These are phyloP conservation scores for Argyresthia albistria DNA, from an alignment of 2,888 invertebrate species.

Conservation along the genomic window DNA sequence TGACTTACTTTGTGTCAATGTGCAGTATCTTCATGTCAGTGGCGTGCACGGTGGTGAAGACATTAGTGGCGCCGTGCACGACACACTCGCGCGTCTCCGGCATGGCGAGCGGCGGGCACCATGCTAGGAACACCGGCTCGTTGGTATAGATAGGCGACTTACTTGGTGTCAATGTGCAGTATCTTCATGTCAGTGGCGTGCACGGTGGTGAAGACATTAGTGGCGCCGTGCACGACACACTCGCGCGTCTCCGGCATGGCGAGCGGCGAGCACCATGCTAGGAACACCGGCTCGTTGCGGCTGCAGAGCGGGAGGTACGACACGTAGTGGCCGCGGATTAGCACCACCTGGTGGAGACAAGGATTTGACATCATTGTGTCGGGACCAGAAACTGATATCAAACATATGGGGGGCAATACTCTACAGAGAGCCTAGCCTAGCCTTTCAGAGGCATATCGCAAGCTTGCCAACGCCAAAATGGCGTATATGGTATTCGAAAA, in stretches of 20 bases:
- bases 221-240: conserved; percentile 96
- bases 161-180: conserved; percentile 95
- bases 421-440: no score
- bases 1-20: no score
- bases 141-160: conserved; percentile 43
- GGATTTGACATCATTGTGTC: not conserved
- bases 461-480: no score
- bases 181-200: conserved; percentile 99
- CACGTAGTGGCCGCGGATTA: conserved; percentile 96
- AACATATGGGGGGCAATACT: no score
- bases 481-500: no score
- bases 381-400: not conserved
- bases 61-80: no score
- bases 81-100: no score
- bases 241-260: conserved; percentile 98
- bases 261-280: conserved; percentile 96
- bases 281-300: conserved; percentile 95
- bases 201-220: conserved; percentile 96
- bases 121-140: no score
- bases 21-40: no score
- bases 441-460: no score
- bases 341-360: conserved; percentile 84
- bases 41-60: no score
- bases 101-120: no score
- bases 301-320: conserved; percentile 93